phyloP scores from a whole-genome alignment of 2,888 invertebrate species.

The Limenitis camilla region DNA sequence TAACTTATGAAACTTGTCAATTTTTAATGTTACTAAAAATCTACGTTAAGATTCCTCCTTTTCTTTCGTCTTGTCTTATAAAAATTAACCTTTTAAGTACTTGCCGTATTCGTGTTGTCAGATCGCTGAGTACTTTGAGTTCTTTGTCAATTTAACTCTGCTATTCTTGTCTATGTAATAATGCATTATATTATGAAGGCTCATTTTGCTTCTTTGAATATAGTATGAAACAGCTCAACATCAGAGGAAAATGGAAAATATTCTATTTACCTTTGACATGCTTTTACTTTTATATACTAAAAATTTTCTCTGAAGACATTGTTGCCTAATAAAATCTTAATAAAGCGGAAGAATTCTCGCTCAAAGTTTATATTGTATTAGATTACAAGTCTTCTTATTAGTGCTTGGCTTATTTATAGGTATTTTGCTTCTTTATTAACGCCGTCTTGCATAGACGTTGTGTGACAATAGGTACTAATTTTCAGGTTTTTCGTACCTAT shows the following conservation, averaged over 20 bases:
- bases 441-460: too few relatives aligned
- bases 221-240: conserved; percentile 36
- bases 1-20: neutral
- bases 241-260: conserved; percentile 37
- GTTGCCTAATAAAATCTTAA: too few relatives aligned
- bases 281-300: too few relatives aligned
- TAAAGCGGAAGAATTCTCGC: too few relatives aligned
- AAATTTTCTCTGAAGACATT: too few relatives aligned
- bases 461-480: too few relatives aligned
- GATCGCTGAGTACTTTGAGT: conserved; percentile 23
- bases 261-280: conserved; percentile 35
- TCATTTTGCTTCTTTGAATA: conserved; percentile 32
- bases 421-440: too few relatives aligned
- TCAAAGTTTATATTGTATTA: too few relatives aligned
- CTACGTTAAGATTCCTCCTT: neutral
- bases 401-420: too few relatives aligned
- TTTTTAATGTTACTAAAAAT: neutral
- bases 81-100: conserved; percentile 20
- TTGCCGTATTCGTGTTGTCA: conserved; percentile 10
- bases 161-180: conserved; percentile 28
- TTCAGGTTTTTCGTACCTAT: too few relatives aligned
- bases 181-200: conserved; percentile 26
- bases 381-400: too few relatives aligned
- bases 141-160: conserved; percentile 45
- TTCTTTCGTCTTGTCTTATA: conserved; percentile 2